Conservation (phyloP, 2,888 invertebrate genomes). For the Geotrupes spiniger region DNA sequence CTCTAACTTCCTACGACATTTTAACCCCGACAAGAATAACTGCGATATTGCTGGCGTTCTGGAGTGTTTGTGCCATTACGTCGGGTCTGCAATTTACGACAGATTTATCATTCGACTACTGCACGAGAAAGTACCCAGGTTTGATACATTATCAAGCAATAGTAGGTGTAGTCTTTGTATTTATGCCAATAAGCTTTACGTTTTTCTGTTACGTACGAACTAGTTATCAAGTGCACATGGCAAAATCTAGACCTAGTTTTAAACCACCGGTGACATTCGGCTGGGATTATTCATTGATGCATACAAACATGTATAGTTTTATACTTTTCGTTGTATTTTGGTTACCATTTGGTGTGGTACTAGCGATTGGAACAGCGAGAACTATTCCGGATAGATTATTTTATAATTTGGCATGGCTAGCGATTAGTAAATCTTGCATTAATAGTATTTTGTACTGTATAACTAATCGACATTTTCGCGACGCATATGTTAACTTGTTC, state of each 20-base stretch:
- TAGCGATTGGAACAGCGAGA: conserved; percentile 57
- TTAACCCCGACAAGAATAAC: conserved; percentile 55
- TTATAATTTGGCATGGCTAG: conserved; percentile 69
- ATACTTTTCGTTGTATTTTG: conserved; percentile 62
- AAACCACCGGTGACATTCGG: conserved; percentile 62
- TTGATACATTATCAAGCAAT: conserved; percentile 57
- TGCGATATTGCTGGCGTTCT: conserved; percentile 55
- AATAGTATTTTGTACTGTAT: conserved; percentile 65
- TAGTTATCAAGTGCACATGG: conserved; percentile 53
- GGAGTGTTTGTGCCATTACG: conserved; percentile 56
- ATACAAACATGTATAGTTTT: conserved; percentile 65
- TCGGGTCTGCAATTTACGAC: conserved; percentile 62
- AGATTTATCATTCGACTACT: conserved; percentile 67
- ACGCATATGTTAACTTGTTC: conserved; percentile 70
- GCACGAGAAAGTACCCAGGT: conserved; percentile 56
- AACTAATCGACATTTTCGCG: conserved; percentile 65
- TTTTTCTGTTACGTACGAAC: conserved; percentile 56
- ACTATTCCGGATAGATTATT: conserved; percentile 54
- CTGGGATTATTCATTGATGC: conserved; percentile 61
- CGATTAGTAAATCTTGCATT: conserved; percentile 65
- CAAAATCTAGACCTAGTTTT: conserved; percentile 57
- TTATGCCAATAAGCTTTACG: conserved; percentile 58
- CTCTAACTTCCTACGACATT: conserved; percentile 52
- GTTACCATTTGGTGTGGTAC: conserved; percentile 64
- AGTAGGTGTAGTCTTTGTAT: conserved; percentile 58